These are phyloP conservation scores for Eledona agricola DNA, from an alignment of 2,888 invertebrate species.

Conservation along the genomic window DNA sequence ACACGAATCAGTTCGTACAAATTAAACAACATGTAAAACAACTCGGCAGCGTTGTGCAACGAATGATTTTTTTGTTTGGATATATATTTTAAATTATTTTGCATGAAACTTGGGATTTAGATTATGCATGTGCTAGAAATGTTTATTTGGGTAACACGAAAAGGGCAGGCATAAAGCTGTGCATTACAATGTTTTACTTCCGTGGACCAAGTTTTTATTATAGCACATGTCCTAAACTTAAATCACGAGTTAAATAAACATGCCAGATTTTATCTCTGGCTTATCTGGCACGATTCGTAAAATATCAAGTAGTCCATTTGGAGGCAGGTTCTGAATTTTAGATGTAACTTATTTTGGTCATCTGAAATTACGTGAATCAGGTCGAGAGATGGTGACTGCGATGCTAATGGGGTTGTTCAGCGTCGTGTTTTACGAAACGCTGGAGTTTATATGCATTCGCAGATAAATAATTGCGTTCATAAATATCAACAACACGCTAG, in stretches of 20 bases:
- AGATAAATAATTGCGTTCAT: conserved; percentile 28
- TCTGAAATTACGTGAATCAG: conserved; percentile 23
- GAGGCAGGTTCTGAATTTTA: conserved; percentile 28
- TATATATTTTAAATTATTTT: too few species aligned
- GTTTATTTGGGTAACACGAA: conserved; percentile 9
- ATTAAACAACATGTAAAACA: too few species aligned
- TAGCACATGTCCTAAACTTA: conserved; percentile 30
- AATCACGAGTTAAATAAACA: conserved; percentile 35
- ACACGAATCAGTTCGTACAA: too few species aligned
- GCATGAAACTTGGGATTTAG: too few species aligned
- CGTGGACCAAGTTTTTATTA: conserved; percentile 29
- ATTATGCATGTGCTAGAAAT: too few species aligned
- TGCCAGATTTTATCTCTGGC: conserved; percentile 33
- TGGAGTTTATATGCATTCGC: conserved; percentile 15
- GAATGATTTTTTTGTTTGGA: too few species aligned
- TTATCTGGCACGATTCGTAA: conserved; percentile 30
- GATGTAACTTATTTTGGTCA: conserved; percentile 29
- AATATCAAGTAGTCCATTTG: conserved; percentile 30
- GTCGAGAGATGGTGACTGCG: conserved; percentile 11
- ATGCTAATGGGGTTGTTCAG: conserved; percentile 23
- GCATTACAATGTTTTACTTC: conserved; percentile 24
- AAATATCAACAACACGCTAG: conserved; percentile 28
- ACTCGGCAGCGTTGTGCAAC: too few species aligned
- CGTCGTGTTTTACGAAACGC: conserved; percentile 3
- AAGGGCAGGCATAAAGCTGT: conserved; percentile 9